Evolutionary conservation across 2,797 vertebrate species (phyloP).

Genomic region (Crenuchus spilurus): DNA sequence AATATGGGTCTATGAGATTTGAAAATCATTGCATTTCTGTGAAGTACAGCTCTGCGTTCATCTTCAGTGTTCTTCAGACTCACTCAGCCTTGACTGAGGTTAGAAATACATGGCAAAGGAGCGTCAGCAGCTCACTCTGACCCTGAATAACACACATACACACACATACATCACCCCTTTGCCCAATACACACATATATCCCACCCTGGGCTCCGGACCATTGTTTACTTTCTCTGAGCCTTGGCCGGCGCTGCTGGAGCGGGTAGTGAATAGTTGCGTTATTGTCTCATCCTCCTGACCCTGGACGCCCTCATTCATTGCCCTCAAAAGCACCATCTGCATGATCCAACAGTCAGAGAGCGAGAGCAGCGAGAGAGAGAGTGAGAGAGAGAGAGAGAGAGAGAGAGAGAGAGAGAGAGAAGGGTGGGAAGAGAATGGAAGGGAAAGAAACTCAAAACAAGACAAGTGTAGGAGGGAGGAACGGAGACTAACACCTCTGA

Average conservation of each 20-base stretch:
- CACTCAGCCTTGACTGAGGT: slow-evolving; percentile 41
- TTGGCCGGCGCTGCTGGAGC: slow-evolving; percentile 66
- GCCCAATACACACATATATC: background rate
- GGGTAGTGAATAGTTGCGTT: slow-evolving; percentile 74
- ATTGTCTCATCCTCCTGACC: slow-evolving; percentile 83
- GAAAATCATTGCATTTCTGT: no score
- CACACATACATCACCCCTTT: slow-evolving; percentile 12
- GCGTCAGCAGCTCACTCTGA: slow-evolving; percentile 28
- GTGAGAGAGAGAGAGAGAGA: slow-evolving; percentile 60
- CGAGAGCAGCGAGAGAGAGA: slow-evolving; percentile 58
- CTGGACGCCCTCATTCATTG: slow-evolving; percentile 79
- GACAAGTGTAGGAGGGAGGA: slow-evolving; percentile 51
- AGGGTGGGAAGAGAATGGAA: slow-evolving; percentile 57
- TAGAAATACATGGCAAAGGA: slow-evolving; percentile 56
- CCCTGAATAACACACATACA: slow-evolving; percentile 37
- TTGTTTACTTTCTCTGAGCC: slow-evolving; percentile 83
- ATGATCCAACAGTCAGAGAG: slow-evolving; percentile 81
- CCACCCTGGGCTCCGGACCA: slow-evolving; percentile 67
- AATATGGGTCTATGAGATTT: no score
- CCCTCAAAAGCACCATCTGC: slow-evolving; percentile 85
- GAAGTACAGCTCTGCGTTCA: background rate
- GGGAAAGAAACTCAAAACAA: slow-evolving; percentile 48
- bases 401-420: slow-evolving; percentile 66
- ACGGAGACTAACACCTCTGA: slow-evolving; percentile 12
- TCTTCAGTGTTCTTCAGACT: slow-evolving; percentile 23